These are phyloP conservation scores for Hydropsyche tenuis DNA, from an alignment of 1,140 invertebrate genomes.

Conservation along the genomic window DNA sequence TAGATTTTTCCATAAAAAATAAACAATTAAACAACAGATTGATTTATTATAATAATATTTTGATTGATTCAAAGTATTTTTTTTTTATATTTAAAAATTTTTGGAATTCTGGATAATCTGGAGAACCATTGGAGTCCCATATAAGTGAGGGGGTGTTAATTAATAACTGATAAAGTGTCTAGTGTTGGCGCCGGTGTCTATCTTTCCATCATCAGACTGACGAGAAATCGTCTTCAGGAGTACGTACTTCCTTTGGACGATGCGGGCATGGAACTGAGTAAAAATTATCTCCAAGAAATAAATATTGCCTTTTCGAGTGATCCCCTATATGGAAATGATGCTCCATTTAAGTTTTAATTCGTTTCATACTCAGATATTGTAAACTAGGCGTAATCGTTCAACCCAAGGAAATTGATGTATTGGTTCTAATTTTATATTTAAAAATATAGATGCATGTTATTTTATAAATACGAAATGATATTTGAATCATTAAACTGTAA, in stretches of 20 bases:
- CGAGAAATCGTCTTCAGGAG: conserved; percentile 16
- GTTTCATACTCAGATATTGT: too few relatives aligned
- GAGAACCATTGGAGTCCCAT: conserved; percentile 11
- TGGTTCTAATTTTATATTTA: too few relatives aligned
- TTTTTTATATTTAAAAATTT: neutral
- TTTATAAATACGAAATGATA: too few relatives aligned
- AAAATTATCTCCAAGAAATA: neutral
- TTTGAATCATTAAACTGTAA: too few relatives aligned
- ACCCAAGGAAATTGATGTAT: too few relatives aligned
- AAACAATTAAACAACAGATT: neutral
- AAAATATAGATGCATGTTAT: too few relatives aligned
- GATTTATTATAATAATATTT: neutral
- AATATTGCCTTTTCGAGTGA: neutral
- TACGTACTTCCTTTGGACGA: conserved; percentile 17
- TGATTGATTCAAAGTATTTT: neutral
- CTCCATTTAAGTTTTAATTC: neutral
- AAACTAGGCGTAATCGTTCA: too few relatives aligned
- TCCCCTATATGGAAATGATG: neutral
- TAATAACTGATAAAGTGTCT: conserved; percentile 42
- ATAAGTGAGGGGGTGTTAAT: conserved; percentile 30
- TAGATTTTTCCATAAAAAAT: neutral
- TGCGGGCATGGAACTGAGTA: neutral
- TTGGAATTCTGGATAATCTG: neutral
- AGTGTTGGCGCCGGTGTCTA: conserved; percentile 30
- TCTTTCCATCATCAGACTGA: conserved; percentile 26